Base-by-base conservation (phyloP, 2,888 invertebrate species). In the Argyresthia goedartella region DNA sequence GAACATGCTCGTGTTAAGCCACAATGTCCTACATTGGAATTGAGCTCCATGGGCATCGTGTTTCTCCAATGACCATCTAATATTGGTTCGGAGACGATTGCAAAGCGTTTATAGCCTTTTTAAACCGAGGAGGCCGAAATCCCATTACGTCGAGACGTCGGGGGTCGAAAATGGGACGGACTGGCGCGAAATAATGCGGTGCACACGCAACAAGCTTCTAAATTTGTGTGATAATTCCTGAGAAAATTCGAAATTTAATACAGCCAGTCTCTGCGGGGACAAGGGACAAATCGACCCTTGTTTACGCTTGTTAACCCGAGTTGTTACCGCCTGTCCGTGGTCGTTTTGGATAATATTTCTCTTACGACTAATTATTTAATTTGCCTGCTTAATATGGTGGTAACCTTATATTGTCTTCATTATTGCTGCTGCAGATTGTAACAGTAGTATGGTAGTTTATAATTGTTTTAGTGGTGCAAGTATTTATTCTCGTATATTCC, bases 91-190 rank as follows among this genome's bases (percentile, higher is more conserved):
- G 25, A 64, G 62, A 61, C 62, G 60, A 61, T 62, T 64, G 62
- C 66, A 62, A 61, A 63, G 65, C 64, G 62, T 75, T 73, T 74
- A 77, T 74, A 73, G 71, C 65, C 70, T 74, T 77, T 77, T 75
- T 71, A 71, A 69, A 71, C 66, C 63, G 63, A 65, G 63, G 63
- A 65, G 63, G 58, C 66, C 66, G 61, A 75, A 80, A 81, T 76
- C 75, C 73, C 71, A 80, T 81, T 81, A 80, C 63, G 64, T 56
- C 61, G 71, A 71, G 71, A 69, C 70, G 69, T 69, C 66, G 66
- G 53, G 60, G 63, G 62, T 56, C 67, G 66, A 73, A 80, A 79
- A 79, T 79, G 80, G 75, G 77, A 69, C 73, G 71, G 69, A 71
- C 70, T 69, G 65, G 66, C 51, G 67, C 65, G 65, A 76, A 76